Evolutionary conservation across 2,113 vertebrate genomes (phyloP), one percentile per base, ranked within the genome.

Genomic region (Deroptyus accipitrinus): DNA sequence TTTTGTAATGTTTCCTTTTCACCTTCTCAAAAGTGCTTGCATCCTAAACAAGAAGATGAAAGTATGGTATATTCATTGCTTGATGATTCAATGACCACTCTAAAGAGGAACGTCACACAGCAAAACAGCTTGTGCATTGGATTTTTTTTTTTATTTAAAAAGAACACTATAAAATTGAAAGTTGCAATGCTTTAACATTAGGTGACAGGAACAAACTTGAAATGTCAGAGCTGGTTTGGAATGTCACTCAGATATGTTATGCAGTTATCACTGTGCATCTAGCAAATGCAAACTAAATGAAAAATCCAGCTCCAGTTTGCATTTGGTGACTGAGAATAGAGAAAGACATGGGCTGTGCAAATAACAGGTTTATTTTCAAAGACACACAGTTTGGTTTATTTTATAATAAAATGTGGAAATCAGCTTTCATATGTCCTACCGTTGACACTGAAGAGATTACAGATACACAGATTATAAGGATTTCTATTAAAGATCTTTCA

Each of bases 21-120:
- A 46, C 76, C 83, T 88, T 55, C 94, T 97, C 73, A 76, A 91
- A 97, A 81, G 72, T 75, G 77, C 76, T 88, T 90, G 59, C 73
- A 66, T 96, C 83, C 93, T 97, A 84, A 95, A 96, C 89, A 96
- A 91, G 79, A 48, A 22, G 66, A 42, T 51, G 70, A 85, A 91
- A 59, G 27, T 19, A 11, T 46, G 67, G 31, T 39, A 6, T 54
- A 37, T 63, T 68, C 27, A 10, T 61, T 67, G 12, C 64, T 17
- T 44, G 62, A 77, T 74, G 74, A 91, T 69, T 72, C 76, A 42
- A 1, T 67, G 83, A 69, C 62, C 66, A 74, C 80, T 80, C 63
- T 54, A 72, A 80, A 61, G 55, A 8, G 62, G 86, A 93, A 95
- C 78, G 91, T 96, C 93, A 76, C 0, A 6, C 6, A 9, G 37